Evolutionary conservation across 2,113 vertebrate species (phyloP), one percentile per base, ranked within the genome.

Genomic region (Odontesthes bonariensis): DNA sequence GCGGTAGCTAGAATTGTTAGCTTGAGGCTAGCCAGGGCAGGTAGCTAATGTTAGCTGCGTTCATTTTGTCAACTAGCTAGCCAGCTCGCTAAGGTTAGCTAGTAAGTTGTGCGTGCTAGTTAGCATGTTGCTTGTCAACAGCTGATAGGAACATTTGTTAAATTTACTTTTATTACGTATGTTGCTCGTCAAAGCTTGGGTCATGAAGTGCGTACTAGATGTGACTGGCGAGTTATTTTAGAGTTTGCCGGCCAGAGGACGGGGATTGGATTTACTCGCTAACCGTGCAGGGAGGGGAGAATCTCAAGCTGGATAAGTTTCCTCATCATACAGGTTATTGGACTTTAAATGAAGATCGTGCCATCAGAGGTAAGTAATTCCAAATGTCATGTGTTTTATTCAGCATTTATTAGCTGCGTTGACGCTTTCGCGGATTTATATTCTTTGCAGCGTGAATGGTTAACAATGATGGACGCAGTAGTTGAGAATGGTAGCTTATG

Each of bases 301-400:
- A 81, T 85, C 86, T 91, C 92, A 93, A 93, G 81, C 93, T 94
- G 94, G 94, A 95, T 91, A 90, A 92, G 89, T 93, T 92, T 92
- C 92, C 89, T 93, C 92, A 91, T 92, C 88, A 92, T 91, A 93
- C 93, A 92, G 93, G 88, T 91, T 93, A 92, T 93, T 93, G 92
- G 91, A 94, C 92, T 94, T 93, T 94, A 94, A 94, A 94, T 94
- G 94, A 94, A 94, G 94, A 94, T 93, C 94, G 91, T 92, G 92
- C 91, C 92, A 94, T 94, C 90, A 94, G 89, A 94, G 94, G 94
- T 95, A 76, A 93, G 94, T 46, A 49, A 31, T 49, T 72, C 6
- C 31, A 32, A 51, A 46, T 44, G 4, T 52, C 5, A 65, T 65
- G 6, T 55, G 0, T 61, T 64, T 46, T 12, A 52, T 38, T 13